Evolutionary conservation across 2,888 invertebrate species (phyloP).

Genomic region (Drosophila fungiperda): DNA sequence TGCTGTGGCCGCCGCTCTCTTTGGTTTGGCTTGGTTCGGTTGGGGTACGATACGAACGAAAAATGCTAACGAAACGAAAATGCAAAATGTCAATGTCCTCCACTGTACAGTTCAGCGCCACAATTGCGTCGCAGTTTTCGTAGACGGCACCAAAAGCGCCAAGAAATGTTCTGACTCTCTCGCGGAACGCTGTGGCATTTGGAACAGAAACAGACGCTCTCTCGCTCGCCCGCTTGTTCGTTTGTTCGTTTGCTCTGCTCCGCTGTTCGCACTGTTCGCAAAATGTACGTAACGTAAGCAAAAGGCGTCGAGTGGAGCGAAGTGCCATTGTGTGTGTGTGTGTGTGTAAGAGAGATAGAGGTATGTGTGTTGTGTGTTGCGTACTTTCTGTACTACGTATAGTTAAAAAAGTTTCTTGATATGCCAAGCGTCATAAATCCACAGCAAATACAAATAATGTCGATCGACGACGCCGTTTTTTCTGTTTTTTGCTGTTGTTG

Average conservation of each 20-base stretch:
- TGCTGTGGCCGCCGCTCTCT: slow-evolving; percentile 31
- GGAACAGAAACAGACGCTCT: slow-evolving; percentile 48
- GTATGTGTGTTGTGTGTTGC: slow-evolving; percentile 5
- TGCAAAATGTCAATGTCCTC: slow-evolving; percentile 85
- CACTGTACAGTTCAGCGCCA: slow-evolving; percentile 79
- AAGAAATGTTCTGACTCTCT: slow-evolving; percentile 47
- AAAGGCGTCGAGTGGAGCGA: slow-evolving; percentile 44
- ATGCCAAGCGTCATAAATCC: slow-evolving; percentile 57
- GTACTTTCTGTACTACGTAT: slow-evolving; percentile 43
- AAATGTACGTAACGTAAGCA: slow-evolving; percentile 53
- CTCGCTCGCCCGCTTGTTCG: slow-evolving; percentile 22
- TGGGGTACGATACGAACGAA: slow-evolving; percentile 73
- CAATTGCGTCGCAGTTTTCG: slow-evolving; percentile 81
- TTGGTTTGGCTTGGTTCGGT: slow-evolving; percentile 9
- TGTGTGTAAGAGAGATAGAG: slow-evolving; percentile 6
- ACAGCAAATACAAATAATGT: slow-evolving; percentile 60
- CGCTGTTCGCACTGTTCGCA: slow-evolving; percentile 15
- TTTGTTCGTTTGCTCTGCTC: slow-evolving; percentile 22
- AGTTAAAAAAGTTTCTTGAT: slow-evolving; percentile 44
- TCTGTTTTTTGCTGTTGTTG: slow-evolving; percentile 7
- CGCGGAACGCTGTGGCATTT: slow-evolving; percentile 64
- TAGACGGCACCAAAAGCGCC: slow-evolving; percentile 52
- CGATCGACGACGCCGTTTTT: slow-evolving; percentile 33
- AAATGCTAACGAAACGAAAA: slow-evolving; percentile 82
- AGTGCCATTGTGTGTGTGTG: slow-evolving; percentile 27